A percentile compares a stretch with the other conserved stretches of the same genome.
phyloP scores from a whole-genome alignment of 64 coral and sea anemone species.

The Stylophora pistillata region DNA sequence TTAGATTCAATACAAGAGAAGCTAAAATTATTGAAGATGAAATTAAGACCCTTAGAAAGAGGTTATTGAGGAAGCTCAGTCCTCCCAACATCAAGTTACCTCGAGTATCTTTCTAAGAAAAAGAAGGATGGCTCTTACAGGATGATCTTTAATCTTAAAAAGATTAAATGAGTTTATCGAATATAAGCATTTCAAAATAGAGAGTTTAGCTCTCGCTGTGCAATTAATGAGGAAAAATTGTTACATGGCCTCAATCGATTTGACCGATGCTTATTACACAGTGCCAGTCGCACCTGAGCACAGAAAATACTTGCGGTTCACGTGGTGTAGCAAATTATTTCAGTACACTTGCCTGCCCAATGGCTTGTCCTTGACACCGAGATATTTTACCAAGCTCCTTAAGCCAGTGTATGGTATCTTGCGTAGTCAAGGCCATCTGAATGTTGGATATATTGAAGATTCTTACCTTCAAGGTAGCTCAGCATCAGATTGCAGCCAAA shows the following conservation, averaged over 20 bases:
- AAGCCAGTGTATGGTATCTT: conserved; percentile 26
- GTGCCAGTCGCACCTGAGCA: conserved; percentile 8
- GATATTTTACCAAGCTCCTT: conserved; percentile 19
- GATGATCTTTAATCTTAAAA: conserved; percentile 44
- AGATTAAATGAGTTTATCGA: conserved; percentile 39
- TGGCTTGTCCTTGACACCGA: conserved; percentile 11
- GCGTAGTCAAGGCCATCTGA: too few relatives aligned
- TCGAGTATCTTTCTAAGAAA: conserved; percentile 6
- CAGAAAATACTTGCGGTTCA: not conserved
- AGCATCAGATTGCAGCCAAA: too few relatives aligned
- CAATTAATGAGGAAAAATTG: conserved; percentile 28
- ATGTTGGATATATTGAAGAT: too few relatives aligned
- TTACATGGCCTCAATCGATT: conserved; percentile 12
- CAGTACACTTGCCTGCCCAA: conserved; percentile 35
- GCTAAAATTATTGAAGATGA: too few relatives aligned
- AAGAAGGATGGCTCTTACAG: conserved; percentile 4
- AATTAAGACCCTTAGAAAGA: too few relatives aligned
- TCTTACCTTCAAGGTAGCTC: too few relatives aligned
- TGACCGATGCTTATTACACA: conserved; percentile 27
- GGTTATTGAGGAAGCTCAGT: too few relatives aligned
- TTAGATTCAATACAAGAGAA: too few relatives aligned
- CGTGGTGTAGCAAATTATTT: conserved; percentile 1
- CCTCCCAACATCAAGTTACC: too few relatives aligned
- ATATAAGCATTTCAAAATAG: conserved; percentile 40
- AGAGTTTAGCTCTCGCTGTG: not conserved